Evolutionary conservation across 37 sponge, comb jelly and placozoan species (phyloP), one percentile per base, ranked within the genome.

Genomic region (Oopsacas minuta): DNA sequence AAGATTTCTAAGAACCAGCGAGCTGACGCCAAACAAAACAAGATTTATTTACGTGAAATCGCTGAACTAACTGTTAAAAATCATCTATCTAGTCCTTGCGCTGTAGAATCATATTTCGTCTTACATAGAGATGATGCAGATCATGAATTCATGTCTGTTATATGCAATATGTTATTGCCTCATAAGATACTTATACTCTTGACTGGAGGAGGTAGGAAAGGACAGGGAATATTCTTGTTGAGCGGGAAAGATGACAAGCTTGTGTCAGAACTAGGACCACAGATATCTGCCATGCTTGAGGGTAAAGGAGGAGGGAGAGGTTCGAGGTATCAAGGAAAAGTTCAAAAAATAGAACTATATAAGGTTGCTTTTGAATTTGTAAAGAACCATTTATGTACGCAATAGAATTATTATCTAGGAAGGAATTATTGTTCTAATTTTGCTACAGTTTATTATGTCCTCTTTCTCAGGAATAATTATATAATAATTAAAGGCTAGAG

Each of bases 271-370:
- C 83, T 95, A 38, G 95, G 95, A 61, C 91, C 95, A 81, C 87
- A 93, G 42, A 84, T 97, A 25, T 88, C 91, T 82, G 85, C 84
- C 25, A 28, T 88, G n/a, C 49, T 97, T 37, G 89, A 85, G 12
- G 99, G 93, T 15, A 95, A 95, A 52, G 99, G 99, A 53, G 99
- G 99, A 38, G 99, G 99, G 1, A 90, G 89, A n/a, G 90, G 89
- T 37, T 94, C 92, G 28, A 81, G 89, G 25, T 97, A 84, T 83
- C 99, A 97, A 82, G 99, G 99, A 34, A 97, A 97, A 36, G 92
- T 85, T 35, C 53, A 38, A 1, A 86, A 90, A 32, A 22, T 97
- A 52, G 89, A 88, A 61, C 88, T 82, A 0, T 3, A 83, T 35
- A 42, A 53, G 7, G 75, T 22, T 86, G 85, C 85, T 37, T 38